Base-by-base conservation (phyloP, 2,113 vertebrate genomes). In the Oncorhynchus kisutch region DNA sequence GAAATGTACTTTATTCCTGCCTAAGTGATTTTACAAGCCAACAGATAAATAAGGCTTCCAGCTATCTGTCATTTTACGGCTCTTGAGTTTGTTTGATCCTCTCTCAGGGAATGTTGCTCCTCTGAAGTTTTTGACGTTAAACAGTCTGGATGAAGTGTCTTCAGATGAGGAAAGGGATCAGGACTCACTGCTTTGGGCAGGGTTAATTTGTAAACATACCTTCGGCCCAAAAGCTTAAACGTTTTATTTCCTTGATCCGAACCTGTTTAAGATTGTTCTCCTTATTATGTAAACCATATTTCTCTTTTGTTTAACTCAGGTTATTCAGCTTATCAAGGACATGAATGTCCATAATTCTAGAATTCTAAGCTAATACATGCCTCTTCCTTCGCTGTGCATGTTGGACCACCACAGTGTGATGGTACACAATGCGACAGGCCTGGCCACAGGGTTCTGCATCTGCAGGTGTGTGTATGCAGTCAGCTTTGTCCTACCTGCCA, bases 401-500 rank as follows among this genome's bases (percentile, higher is more conserved):
- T 62, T 54, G 51, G 51, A n/a, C 54, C 5, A 27, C 70, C 8
- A 7, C n/a, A 14, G 27, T 45, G 39, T 83, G 87, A 88, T 60
- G 78, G 73, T 74, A 79, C 78, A 25, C 70, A 29, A 69, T 75
- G 80, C 80, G 86, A 84, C 80, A 88, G 78, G 70, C 72, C 31
- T 64, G 62, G 76, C 83, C 81, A 64, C 74, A 62, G 82, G 81
- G 76, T 64, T 74, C 77, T 79, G 77, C 80, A 77, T 77, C 82
- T 81, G 78, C 79, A 86, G 81, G 83, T 81, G 81, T 74, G 80
- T 72, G 13, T 83, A 34, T 73, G 77, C 48, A 48, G 70, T 49
- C 45, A 74, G 54, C 70, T 49, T 65, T 49, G 78, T 75, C 48
- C 71, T 86, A 79, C 81, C 86, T 81, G 78, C 78, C 77, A 80